phyloP scores from a whole-genome alignment of 2,888 invertebrate genomes.

The Eugnorisma glareosa region DNA sequence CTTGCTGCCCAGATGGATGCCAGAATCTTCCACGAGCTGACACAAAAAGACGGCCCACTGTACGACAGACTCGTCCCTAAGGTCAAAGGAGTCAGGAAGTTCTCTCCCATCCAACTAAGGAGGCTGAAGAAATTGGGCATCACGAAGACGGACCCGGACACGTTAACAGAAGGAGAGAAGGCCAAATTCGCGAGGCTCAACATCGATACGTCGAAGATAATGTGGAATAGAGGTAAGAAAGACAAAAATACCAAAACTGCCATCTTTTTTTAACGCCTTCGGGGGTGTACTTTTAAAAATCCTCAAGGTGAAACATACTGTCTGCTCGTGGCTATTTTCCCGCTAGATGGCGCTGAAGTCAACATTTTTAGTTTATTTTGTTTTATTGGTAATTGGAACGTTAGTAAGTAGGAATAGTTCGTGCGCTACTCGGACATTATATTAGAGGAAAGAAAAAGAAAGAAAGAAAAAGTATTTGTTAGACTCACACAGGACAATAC shows the following conservation, averaged over 20 bases:
- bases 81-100: slow-evolving; percentile 94
- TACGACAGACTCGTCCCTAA: slow-evolving; percentile 97
- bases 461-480: too few species aligned
- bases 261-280: too few species aligned
- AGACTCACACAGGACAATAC: too few species aligned
- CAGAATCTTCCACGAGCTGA: slow-evolving; percentile 98
- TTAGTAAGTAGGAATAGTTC: too few species aligned
- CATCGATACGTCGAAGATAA: slow-evolving; percentile 96
- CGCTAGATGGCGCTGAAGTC: too few species aligned
- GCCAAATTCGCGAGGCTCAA: slow-evolving; percentile 95
- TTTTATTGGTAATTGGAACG: too few species aligned
- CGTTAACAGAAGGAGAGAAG: slow-evolving; percentile 95
- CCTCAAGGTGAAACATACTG: too few species aligned
- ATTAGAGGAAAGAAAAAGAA: too few species aligned
- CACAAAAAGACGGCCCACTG: slow-evolving; percentile 96
- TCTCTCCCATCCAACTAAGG: slow-evolving; percentile 96
- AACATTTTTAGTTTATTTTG: too few species aligned
- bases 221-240: slow-evolving; percentile 95
- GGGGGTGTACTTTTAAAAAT: too few species aligned
- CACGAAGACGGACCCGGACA: slow-evolving; percentile 95
- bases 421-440: too few species aligned
- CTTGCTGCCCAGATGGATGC: slow-evolving; percentile 99
- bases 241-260: neutral
- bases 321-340: too few species aligned
- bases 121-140: slow-evolving; percentile 95